Conservation (phyloP, 2,797 vertebrate species). For the Sebastes reedi region DNA sequence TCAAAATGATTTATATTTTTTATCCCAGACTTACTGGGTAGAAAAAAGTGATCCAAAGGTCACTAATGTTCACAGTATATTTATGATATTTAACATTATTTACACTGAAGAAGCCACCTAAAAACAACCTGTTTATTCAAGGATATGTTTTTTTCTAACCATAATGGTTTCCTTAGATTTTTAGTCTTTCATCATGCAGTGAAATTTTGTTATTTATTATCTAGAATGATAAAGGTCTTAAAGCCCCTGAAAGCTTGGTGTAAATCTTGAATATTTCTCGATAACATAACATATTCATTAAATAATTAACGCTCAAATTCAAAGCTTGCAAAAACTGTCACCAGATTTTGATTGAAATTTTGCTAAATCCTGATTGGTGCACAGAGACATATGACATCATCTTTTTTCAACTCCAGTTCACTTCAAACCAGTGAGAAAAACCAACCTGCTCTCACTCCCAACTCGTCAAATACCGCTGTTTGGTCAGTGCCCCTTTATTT, state of each 20-base stretch:
- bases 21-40: neutral
- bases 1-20: neutral
- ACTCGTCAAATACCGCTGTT: no score
- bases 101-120: neutral
- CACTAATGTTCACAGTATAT: no score
- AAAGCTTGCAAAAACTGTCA: neutral
- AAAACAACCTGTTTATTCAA: neutral
- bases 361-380: neutral
- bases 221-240: neutral
- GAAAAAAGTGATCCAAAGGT: neutral
- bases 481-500: no score
- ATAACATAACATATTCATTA: neutral
- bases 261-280: neutral
- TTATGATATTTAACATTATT: neutral
- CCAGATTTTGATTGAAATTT: neutral
- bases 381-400: neutral
- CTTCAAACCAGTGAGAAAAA: neutral
- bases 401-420: neutral
- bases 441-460: neutral
- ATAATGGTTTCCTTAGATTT: neutral
- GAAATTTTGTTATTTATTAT: neutral
- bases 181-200: neutral
- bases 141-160: neutral
- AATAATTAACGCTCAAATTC: neutral
- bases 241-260: neutral